Evolutionary conservation across 2,113 vertebrate species (phyloP).

Genomic region (Podarcis raffonei): DNA sequence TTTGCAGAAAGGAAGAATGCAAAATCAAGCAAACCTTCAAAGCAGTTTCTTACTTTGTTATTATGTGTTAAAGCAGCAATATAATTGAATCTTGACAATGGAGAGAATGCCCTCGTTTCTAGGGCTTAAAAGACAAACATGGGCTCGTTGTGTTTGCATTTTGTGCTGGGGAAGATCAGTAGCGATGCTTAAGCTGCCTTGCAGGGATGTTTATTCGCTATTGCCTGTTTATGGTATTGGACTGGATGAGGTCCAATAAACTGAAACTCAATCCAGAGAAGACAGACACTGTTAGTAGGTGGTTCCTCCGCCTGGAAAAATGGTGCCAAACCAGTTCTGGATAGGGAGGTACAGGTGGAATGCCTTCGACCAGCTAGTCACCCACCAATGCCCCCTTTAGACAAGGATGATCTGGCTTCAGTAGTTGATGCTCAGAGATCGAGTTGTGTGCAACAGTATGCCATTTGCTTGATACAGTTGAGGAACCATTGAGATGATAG

Average conservation of each 20-base stretch:
- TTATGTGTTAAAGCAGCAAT: not conserved
- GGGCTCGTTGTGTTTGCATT: not conserved
- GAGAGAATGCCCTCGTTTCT: not conserved
- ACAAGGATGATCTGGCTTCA: too few relatives aligned
- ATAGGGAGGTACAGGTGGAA: too few relatives aligned
- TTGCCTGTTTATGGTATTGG: not conserved
- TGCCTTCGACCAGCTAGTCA: too few relatives aligned
- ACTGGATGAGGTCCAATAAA: too few relatives aligned
- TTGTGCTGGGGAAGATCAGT: not conserved
- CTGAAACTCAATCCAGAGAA: too few relatives aligned
- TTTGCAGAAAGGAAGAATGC: not conserved
- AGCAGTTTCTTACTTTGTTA: not conserved
- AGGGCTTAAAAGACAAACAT: not conserved
- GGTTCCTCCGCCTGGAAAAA: too few relatives aligned
- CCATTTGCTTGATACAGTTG: too few relatives aligned
- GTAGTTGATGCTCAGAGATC: not conserved
- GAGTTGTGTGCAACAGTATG: too few relatives aligned
- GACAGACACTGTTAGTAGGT: too few relatives aligned
- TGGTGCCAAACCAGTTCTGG: too few relatives aligned
- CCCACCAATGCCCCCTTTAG: too few relatives aligned
- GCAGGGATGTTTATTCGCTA: not conserved
- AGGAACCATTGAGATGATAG: not conserved
- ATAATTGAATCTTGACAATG: not conserved
- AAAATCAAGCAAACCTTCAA: not conserved
- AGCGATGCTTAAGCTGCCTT: not conserved